Conservation (phyloP, 2,888 invertebrate genomes). For the Schrankia costaestrigalis region DNA sequence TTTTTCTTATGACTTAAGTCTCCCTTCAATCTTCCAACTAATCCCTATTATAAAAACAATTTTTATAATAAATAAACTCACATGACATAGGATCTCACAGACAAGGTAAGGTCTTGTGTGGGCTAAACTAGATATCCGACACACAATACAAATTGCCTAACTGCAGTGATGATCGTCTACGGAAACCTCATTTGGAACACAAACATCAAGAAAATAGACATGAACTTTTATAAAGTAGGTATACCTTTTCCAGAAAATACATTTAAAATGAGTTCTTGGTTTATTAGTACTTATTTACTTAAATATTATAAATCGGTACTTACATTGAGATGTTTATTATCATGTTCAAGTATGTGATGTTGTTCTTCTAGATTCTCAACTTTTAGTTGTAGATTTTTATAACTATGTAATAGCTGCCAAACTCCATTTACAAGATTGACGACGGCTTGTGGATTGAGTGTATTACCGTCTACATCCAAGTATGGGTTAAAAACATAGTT, state of each 20-base stretch:
- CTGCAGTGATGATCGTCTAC: no score
- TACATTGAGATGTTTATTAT: slow-evolving; percentile 66
- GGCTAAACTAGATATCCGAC: no score
- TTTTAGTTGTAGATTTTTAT: slow-evolving; percentile 57
- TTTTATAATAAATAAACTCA: no score
- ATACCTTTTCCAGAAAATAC: no score
- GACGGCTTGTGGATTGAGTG: slow-evolving; percentile 49
- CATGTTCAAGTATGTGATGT: slow-evolving; percentile 61
- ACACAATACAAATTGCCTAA: no score
- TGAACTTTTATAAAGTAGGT: no score
- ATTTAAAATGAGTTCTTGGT: no score
- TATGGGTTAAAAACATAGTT: slow-evolving; percentile 67
- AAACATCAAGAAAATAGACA: no score
- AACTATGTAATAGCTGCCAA: slow-evolving; percentile 59
- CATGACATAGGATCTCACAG: not conserved
- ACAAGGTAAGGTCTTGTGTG: not conserved
- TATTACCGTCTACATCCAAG: slow-evolving; percentile 48
- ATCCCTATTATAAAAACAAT: slow-evolving; percentile 34
- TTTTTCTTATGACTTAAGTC: slow-evolving; percentile 58
- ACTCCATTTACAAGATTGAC: slow-evolving; percentile 63
- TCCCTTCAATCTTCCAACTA: slow-evolving; percentile 50
- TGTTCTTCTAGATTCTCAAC: slow-evolving; percentile 52
- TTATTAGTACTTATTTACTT: no score
- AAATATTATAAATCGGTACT: slow-evolving; percentile 30
- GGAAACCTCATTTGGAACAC: no score